Evolutionary conservation across 1,140 invertebrate genomes (phyloP).

Genomic region (Eupristina koningsbergeri): DNA sequence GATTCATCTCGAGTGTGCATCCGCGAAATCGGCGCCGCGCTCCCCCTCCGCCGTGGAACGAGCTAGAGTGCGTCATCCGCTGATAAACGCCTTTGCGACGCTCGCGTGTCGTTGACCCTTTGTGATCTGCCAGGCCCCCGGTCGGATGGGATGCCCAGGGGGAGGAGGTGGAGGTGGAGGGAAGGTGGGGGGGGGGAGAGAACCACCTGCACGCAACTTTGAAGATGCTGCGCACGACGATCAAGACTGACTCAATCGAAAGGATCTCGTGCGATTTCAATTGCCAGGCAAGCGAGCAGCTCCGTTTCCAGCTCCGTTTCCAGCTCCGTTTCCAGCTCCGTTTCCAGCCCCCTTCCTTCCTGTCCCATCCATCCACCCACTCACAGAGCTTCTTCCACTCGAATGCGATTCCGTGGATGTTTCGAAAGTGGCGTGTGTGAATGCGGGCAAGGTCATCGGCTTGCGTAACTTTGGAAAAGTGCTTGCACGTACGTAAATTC

Average conservation of each 20-base stretch:
- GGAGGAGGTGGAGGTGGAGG: no score
- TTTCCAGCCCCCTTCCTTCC: background rate
- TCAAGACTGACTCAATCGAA: background rate
- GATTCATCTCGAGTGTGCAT: background rate
- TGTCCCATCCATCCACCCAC: no score
- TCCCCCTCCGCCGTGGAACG: background rate
- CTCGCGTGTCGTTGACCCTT: constrained; percentile 56
- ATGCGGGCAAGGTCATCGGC: no score
- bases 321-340: background rate
- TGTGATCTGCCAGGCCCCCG: background rate
- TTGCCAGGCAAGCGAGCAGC: background rate
- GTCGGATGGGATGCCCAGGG: background rate
- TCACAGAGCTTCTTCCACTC: no score
- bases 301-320: background rate
- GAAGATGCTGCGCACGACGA: background rate
- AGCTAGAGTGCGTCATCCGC: background rate
- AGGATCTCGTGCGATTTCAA: constrained; percentile 1
- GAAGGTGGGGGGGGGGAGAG: background rate
- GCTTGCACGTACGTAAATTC: no score
- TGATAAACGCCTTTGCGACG: constrained; percentile 3
- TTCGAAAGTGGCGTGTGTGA: no score
- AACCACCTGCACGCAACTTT: background rate
- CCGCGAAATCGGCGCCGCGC: background rate
- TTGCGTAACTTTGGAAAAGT: no score
- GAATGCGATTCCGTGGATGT: no score